Conservation (phyloP, 2,888 invertebrate genomes). For the Phyllotreta striolata region DNA sequence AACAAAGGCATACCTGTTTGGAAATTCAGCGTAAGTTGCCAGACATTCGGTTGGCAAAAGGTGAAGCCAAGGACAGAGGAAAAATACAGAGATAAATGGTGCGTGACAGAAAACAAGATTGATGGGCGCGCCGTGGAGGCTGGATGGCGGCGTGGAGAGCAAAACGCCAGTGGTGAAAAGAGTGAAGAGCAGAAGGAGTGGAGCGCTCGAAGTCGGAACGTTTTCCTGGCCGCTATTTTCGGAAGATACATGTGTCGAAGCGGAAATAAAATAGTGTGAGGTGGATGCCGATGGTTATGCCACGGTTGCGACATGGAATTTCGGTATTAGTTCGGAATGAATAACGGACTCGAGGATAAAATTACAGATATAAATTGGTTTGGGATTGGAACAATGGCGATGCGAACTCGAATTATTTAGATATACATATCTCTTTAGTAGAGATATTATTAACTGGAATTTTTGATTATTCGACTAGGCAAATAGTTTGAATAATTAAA, state of each 20-base stretch:
- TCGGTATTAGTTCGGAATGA: constrained; percentile 36
- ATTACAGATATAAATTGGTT: too few relatives aligned
- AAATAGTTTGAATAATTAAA: too few relatives aligned
- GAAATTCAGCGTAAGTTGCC: constrained; percentile 47
- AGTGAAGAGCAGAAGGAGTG: constrained; percentile 24
- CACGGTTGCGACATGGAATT: constrained; percentile 50
- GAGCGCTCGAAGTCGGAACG: constrained; percentile 33
- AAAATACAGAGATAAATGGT: constrained; percentile 62
- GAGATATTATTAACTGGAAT: too few relatives aligned
- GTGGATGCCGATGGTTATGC: constrained; percentile 53
- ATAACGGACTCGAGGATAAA: neutral
- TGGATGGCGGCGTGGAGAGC: constrained; percentile 38
- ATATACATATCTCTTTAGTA: too few relatives aligned
- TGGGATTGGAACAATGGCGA: too few relatives aligned
- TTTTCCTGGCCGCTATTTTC: constrained; percentile 49
- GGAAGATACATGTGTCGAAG: constrained; percentile 58
- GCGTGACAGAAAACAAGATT: constrained; percentile 60
- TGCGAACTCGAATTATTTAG: too few relatives aligned
- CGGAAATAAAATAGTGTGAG: constrained; percentile 53
- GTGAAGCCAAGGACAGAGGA: constrained; percentile 55
- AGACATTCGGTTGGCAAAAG: constrained; percentile 51
- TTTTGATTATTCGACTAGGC: too few relatives aligned
- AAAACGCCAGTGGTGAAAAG: constrained; percentile 19
- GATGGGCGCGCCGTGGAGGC: constrained; percentile 53
- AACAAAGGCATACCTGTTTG: constrained; percentile 49